A percentile compares a stretch with the other conserved stretches of the same genome.
Evolutionary conservation across 92 coral and sea anemone species (phyloP).

Genomic region (Zoanthus sansibaricus): DNA sequence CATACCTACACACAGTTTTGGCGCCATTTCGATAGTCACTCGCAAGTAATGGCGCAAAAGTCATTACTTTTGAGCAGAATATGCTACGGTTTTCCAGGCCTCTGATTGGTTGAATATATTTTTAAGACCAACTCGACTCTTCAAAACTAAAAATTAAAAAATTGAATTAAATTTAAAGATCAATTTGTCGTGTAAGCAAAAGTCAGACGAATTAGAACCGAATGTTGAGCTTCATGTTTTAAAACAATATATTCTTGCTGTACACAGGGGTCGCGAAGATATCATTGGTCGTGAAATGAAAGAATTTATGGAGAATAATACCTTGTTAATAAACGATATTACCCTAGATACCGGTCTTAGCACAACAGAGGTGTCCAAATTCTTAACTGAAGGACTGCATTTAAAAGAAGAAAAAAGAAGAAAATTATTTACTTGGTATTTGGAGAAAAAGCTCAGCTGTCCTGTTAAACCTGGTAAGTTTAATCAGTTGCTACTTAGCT

Average conservation of each 20-base stretch:
- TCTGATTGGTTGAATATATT: too few relatives aligned
- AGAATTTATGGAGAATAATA: slow-evolving; percentile 95
- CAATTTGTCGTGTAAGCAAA: too few relatives aligned
- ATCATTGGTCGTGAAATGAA: slow-evolving; percentile 92
- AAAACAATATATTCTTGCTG: neutral
- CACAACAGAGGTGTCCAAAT: slow-evolving; percentile 83
- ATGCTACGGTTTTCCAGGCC: too few relatives aligned
- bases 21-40: too few relatives aligned
- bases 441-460: slow-evolving; percentile 79
- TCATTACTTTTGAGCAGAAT: too few relatives aligned
- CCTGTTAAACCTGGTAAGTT: slow-evolving; percentile 78
- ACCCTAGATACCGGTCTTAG: slow-evolving; percentile 88
- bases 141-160: too few relatives aligned
- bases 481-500: neutral
- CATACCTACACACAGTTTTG: too few relatives aligned
- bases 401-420: slow-evolving; percentile 89
- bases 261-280: slow-evolving; percentile 92
- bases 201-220: too few relatives aligned
- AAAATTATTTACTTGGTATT: slow-evolving; percentile 90
- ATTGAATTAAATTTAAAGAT: too few relatives aligned
- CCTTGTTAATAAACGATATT: slow-evolving; percentile 83
- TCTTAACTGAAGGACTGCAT: slow-evolving; percentile 84
- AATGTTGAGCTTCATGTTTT: too few relatives aligned
- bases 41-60: too few relatives aligned
- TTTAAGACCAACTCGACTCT: too few relatives aligned